Evolutionary conservation across 2,113 vertebrate species (phyloP).

Genomic region (Opisthocomus hoazin): DNA sequence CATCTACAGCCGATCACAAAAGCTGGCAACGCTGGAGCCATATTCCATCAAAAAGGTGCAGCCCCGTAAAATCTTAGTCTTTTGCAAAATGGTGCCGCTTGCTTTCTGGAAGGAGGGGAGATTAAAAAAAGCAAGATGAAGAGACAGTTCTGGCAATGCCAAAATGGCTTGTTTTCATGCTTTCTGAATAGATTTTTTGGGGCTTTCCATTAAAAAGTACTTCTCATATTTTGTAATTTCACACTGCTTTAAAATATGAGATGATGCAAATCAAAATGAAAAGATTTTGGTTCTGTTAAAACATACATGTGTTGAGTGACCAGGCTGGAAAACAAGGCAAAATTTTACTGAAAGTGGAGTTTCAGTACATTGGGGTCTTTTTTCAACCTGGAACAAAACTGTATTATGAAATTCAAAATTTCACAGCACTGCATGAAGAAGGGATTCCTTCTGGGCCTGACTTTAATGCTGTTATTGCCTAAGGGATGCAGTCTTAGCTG

Average conservation of each 20-base stretch:
- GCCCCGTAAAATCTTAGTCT: background rate
- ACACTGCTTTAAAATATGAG: background rate
- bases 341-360: background rate
- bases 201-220: background rate
- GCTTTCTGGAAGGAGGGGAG: background rate
- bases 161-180: background rate
- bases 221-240: background rate
- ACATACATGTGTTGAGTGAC: background rate
- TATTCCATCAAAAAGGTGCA: background rate
- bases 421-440: background rate
- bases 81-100: background rate
- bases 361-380: background rate
- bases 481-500: background rate
- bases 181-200: background rate
- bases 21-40: background rate
- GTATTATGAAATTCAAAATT: background rate
- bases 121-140: background rate
- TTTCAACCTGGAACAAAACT: background rate
- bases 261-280: background rate
- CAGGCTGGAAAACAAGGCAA: background rate
- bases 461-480: background rate
- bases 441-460: background rate
- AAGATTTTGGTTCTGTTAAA: background rate
- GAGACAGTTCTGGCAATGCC: background rate
- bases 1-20: background rate